Conservation (phyloP, 2,797 vertebrate genomes). For the Alcedo quadribrachys region DNA sequence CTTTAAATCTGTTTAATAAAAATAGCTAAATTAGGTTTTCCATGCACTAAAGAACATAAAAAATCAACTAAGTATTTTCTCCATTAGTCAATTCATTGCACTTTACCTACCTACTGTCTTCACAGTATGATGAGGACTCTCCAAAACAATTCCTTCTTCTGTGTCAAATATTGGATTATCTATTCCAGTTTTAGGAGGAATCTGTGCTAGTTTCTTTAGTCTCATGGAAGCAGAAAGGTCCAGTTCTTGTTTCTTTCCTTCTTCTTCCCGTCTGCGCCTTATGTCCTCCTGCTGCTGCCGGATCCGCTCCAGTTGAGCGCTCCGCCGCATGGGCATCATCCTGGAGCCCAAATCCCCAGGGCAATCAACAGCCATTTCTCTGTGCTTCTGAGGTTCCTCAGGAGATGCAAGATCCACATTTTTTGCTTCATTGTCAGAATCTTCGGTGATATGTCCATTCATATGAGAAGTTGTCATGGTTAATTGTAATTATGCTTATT, state of each 20-base stretch:
- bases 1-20: not conserved
- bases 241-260: constrained; percentile 89
- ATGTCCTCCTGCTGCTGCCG: constrained; percentile 97
- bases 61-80: not conserved
- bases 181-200: constrained; percentile 95
- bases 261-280: constrained; percentile 91
- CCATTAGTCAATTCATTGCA: not conserved
- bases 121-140: constrained; percentile 81
- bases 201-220: constrained; percentile 94
- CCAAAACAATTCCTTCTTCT: constrained; percentile 87
- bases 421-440: constrained; percentile 84
- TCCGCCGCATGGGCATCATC: constrained; percentile 89
- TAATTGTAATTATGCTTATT: constrained; percentile 41
- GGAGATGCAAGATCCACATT: constrained; percentile 77
- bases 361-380: constrained; percentile 98
- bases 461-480: constrained; percentile 95
- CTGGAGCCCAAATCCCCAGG: constrained; percentile 92
- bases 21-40: not conserved
- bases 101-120: constrained; percentile 86
- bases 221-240: constrained; percentile 95
- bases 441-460: constrained; percentile 92
- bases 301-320: constrained; percentile 93
- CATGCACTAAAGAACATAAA: not conserved
- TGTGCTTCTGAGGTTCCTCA: constrained; percentile 86
- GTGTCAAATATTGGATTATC: constrained; percentile 98